These are phyloP conservation scores for Caenorhabditis sulstoni DNA, from an alignment of 2,888 invertebrate genomes.

Conservation along the genomic window DNA sequence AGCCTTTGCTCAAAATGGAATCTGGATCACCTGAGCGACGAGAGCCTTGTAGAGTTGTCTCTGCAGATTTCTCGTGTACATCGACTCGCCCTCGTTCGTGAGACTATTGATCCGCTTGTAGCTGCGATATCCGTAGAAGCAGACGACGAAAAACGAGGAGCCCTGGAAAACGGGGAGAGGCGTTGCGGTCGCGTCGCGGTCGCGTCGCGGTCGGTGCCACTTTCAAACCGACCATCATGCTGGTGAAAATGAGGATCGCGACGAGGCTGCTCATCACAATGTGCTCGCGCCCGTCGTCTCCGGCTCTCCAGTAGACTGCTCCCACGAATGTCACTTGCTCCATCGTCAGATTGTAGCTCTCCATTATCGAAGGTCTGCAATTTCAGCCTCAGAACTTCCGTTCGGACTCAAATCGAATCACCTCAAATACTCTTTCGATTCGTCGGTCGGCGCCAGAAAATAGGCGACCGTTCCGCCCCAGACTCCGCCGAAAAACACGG, in stretches of 20 bases:
- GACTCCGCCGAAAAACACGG: slow-evolving; percentile 21
- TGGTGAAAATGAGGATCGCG: slow-evolving; percentile 12
- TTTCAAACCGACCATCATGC: slow-evolving; percentile 19
- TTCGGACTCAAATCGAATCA: neutral
- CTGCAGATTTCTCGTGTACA: slow-evolving; percentile 38
- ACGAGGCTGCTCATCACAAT: slow-evolving; percentile 18
- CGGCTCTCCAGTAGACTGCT: slow-evolving; percentile 19
- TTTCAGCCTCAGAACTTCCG: neutral
- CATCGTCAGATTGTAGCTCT: slow-evolving; percentile 33
- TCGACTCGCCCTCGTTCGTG: slow-evolving; percentile 42
- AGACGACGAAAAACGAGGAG: slow-evolving; percentile 29
- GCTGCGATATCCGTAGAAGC: slow-evolving; percentile 37
- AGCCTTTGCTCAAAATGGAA: too few species aligned
- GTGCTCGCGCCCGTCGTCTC: slow-evolving; percentile 15
- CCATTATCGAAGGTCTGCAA: neutral
- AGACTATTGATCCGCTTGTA: slow-evolving; percentile 27
- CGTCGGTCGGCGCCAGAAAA: slow-evolving; percentile 22
- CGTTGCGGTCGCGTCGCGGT: too few species aligned
- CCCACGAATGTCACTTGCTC: slow-evolving; percentile 32
- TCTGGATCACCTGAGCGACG: slow-evolving; percentile 30
- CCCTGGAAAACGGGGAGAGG: slow-evolving; percentile 16
- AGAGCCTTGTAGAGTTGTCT: slow-evolving; percentile 39
- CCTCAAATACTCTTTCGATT: slow-evolving; percentile 35
- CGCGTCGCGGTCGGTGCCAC: too few species aligned
- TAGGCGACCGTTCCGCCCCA: slow-evolving; percentile 30